Evolutionary conservation across 2,888 invertebrate genomes (phyloP).

Genomic region (Pyrgus malvae): DNA sequence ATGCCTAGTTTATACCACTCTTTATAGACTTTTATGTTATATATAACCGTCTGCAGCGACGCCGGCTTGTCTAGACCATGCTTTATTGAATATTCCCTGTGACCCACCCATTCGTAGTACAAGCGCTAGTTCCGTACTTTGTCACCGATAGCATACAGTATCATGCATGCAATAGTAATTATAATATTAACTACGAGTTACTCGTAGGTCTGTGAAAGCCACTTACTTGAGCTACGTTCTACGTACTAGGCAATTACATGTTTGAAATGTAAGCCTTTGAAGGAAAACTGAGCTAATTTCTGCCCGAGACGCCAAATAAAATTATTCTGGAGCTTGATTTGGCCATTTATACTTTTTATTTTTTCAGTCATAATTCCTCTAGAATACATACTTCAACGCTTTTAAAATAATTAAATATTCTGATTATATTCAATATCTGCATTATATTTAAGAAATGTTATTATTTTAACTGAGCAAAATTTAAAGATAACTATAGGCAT

Average conservation of each 20-base stretch:
- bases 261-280: slow-evolving; percentile 6
- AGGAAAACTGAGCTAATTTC: not conserved
- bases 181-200: slow-evolving; percentile 18
- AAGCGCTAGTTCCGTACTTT: slow-evolving; percentile 33
- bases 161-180: slow-evolving; percentile 26
- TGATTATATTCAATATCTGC: no score
- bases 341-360: no score
- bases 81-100: slow-evolving; percentile 49
- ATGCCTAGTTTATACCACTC: slow-evolving; percentile 37
- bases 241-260: not conserved
- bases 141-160: slow-evolving; percentile 26
- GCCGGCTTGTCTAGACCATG: slow-evolving; percentile 64
- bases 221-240: slow-evolving; percentile 4
- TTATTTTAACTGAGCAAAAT: no score
- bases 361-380: no score
- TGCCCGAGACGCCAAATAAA: not conserved
- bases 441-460: no score
- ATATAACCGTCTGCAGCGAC: slow-evolving; percentile 54
- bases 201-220: not conserved
- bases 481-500: no score
- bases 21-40: slow-evolving; percentile 52
- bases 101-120: slow-evolving; percentile 38
- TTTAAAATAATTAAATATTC: no score
- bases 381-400: no score
- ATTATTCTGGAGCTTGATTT: not conserved